A percentile compares a stretch with the other conserved stretches of the same genome.
Evolutionary conservation across 2,113 vertebrate genomes (phyloP).

Genomic region (Dendrocopos noguchii): DNA sequence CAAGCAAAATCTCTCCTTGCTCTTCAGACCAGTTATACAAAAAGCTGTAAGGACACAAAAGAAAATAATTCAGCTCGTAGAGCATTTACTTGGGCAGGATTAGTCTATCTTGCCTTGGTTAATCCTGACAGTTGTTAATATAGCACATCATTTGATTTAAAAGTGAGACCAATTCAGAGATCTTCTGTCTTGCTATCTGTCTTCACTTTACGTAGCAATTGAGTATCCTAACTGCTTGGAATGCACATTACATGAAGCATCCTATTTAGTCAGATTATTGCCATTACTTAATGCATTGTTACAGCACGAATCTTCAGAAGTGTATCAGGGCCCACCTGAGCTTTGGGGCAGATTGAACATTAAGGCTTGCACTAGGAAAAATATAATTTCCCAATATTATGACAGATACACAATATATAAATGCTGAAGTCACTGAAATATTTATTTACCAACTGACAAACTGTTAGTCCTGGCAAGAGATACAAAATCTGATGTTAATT

Average conservation of each 20-base stretch:
- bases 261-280: constrained; percentile 40
- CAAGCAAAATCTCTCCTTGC: neutral
- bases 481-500: constrained; percentile 35
- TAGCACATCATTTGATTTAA: constrained; percentile 18
- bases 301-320: constrained; percentile 45
- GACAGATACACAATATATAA: constrained; percentile 29
- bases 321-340: constrained; percentile 25
- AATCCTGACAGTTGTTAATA: constrained; percentile 5
- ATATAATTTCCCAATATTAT: constrained; percentile 45
- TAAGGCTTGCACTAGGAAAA: constrained; percentile 33
- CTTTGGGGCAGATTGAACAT: constrained; percentile 30
- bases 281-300: constrained; percentile 36
- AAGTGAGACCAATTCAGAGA: constrained; percentile 15
- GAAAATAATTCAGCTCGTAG: neutral
- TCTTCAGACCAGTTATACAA: neutral
- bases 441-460: constrained; percentile 57
- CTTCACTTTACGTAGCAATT: neutral
- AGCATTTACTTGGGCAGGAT: neutral
- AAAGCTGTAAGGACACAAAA: neutral
- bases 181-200: neutral
- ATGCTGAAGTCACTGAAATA: constrained; percentile 55
- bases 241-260: neutral
- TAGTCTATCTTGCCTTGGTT: neutral
- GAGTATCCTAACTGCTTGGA: neutral
- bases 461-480: constrained; percentile 2